phyloP scores from a whole-genome alignment of 2,113 vertebrate species.

The Tetrax tetrax region DNA sequence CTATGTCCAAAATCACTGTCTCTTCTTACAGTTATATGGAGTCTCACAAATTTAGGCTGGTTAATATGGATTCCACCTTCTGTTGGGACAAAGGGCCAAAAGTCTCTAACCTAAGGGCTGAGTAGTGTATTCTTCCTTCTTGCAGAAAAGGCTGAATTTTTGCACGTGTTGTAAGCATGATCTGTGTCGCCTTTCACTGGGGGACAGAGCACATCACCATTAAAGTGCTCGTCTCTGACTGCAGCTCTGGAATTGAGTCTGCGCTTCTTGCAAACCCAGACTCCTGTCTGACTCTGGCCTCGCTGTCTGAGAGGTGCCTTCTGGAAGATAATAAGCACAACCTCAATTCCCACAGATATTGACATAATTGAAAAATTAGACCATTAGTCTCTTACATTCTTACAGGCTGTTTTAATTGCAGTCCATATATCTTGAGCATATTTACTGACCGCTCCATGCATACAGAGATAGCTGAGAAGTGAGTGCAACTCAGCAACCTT shows the following conservation, averaged over 20 bases:
- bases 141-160: background rate
- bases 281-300: background rate
- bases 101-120: background rate
- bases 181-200: background rate
- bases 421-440: background rate
- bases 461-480: background rate
- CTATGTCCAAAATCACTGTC: background rate
- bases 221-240: background rate
- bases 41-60: background rate
- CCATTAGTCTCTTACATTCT: slow-evolving; percentile 33
- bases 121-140: background rate
- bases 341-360: slow-evolving; percentile 12
- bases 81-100: background rate
- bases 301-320: background rate
- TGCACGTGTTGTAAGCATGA: background rate
- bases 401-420: slow-evolving; percentile 35
- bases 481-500: background rate
- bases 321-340: slow-evolving; percentile 22
- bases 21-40: fast-evolving
- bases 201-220: background rate
- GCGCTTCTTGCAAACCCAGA: background rate
- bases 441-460: background rate
- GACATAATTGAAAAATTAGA: slow-evolving; percentile 50
- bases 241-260: background rate
- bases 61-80: background rate